Base-by-base conservation (phyloP, 2,113 vertebrate species). In the Megaceryle torquata region DNA sequence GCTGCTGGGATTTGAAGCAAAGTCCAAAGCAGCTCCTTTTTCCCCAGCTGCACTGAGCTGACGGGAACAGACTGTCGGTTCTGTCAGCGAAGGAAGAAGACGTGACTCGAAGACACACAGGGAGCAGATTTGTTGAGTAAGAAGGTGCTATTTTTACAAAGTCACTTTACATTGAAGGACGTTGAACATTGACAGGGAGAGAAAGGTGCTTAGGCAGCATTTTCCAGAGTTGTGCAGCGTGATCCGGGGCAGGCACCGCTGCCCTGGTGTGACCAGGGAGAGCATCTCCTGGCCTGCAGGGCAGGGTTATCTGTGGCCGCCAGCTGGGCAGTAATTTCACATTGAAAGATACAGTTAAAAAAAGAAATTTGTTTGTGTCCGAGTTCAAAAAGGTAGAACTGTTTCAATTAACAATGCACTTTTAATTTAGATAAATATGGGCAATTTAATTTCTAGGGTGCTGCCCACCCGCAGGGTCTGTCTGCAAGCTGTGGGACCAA, bases 61-160 rank as follows among this genome's bases (percentile, higher is more conserved):
- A 87, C 16, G 22, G 87, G 82, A 90, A 65, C 51, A 83, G 90
- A 70, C 82, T 48, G 9, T 81, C 22, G 10, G 9, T 41, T 82
- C 4, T 39, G 56, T 43, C 89, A 77, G 46, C 3, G 4, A 53
- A 53, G 84, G 88, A 25, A 87, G 61, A 60, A 17, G 93, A 95
- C 5, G 46, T 72, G 84, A 88, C 89, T 92, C 1, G 6, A 75
- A 91, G 88, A 81, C 69, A 82, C 64, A 22, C 56, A 22, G 89
- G 79, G 87, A 91, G 79, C 91, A 79, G 89, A 95, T 93, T 25
- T 86, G 80, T 68, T 5, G 60, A 94, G 76, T 80, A 91, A 93
- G 96, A 91, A 92, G 87, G 82, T 67, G 92, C 89, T 95, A 69
- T 95, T 96, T 96, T 95, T 93, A 93, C 75, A 26, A 68, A 94